Base-by-base conservation (phyloP, 2,797 vertebrate species). In the Bothrops alternatus region DNA sequence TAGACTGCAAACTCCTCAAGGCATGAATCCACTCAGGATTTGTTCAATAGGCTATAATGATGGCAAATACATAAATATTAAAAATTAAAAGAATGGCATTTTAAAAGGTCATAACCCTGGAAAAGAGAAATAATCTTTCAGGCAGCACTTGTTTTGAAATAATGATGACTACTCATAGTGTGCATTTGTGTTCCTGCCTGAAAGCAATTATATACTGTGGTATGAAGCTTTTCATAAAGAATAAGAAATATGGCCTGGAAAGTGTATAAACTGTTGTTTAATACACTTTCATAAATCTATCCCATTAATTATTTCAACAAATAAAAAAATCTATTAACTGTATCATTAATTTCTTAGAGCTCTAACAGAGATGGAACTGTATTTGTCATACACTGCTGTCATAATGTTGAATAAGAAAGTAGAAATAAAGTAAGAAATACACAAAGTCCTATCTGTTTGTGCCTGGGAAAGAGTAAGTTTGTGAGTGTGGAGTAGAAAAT, bases 231-330 rank as follows among this genome's bases (percentile, higher is more conserved):
- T 90, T 90, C 47, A 91, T 88, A 42, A 57, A 88, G n/a, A 88
- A 55, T 78, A 88, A 50, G 42, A 42, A 88, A 37, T 58, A 28
- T 14, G 7, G n/a, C 53, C 3, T 90, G 6, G 87, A 85, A 4
- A 85, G 55, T 55, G 82, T n/a, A 65, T n/a, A 87, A 82, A 50
- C 28, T 37, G 10, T 14, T 53, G 26, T 11, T 57, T 65, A 11
- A 50, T 90, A 25, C 42, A 47, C 56, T 28, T 63, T 32, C 32
- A 82, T 26, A 61, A 88, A 28, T 47, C n/a, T n/a, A 53, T 87
- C 63, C 57, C 85, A n/a, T 50, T 56, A 42, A 90, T 86, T 37
- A 50, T 57, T n/a, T 18, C 26, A 93, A 78, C 90, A 82, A 97
- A 85, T 10, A 91, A 92, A 0, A 0, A 95, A 28, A 92, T 12